Base-by-base conservation (phyloP, 1,140 invertebrate species). In the Aphelinus certus region DNA sequence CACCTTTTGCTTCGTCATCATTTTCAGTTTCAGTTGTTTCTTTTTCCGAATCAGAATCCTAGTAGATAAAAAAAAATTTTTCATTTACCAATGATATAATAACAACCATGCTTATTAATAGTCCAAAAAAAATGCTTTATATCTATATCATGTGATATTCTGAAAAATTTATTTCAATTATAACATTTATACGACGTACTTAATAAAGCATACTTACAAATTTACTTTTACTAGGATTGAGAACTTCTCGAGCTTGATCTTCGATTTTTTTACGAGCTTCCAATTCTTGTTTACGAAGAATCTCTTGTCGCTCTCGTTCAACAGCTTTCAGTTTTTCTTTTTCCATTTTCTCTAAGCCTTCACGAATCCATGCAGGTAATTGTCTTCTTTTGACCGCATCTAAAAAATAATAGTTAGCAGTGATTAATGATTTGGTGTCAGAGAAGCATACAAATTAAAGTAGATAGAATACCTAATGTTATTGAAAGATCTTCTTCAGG, bases 291-390 rank as follows among this genome's bases (percentile, higher is more conserved):
- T 92, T 92, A 79, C 90, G 87, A 76, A 91, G 90, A 77, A 90
- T 90, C 79, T 91, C 90, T 82, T 92, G 90, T 78, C 91, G 88
- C 81, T 95, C 93, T 64, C 91, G 92, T 84, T 98, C 95, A 76
- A 95, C 88, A 79, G 96, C 95, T 81, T 94, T 96, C 81, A 94
- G 92, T 86, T 98, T 98, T 79, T 98, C 97, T 64, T 94, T 89
- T 87, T 99, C 97, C 95, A 98, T 98, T 89, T 98, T 98, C 85
- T 98, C 97, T 73, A 99, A 87, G 53, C 97, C 96, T 89, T 98
- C 96, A 81, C 96, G 89, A 75, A 99, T 98, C 97, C 97, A 99
- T 3, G 94, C 95, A 61, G 97, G 97, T 46, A 99, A 90, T 81
- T 95, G 93, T 83, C 96, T 93, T 51, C 96, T 88, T 86, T 97